Evolutionary conservation across 2,888 invertebrate species (phyloP).

Genomic region (Phortica okadai): DNA sequence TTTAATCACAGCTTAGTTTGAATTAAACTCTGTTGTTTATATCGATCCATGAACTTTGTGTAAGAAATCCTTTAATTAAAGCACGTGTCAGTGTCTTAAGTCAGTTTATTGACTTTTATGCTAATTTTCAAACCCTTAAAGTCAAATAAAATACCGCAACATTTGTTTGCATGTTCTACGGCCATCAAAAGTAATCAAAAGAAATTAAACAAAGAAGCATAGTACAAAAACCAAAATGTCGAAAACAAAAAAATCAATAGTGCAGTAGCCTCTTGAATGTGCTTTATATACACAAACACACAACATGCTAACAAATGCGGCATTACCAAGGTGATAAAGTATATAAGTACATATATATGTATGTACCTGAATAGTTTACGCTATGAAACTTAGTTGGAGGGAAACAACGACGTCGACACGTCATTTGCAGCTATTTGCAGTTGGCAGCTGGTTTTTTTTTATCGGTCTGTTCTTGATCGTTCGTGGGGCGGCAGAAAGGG

Average conservation of each 20-base stretch:
- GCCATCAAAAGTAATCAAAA: slow-evolving; percentile 38
- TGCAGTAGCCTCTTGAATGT: slow-evolving; percentile 57
- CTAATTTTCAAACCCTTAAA: slow-evolving; percentile 8
- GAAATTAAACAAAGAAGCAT: slow-evolving; percentile 16
- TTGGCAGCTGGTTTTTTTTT: no score
- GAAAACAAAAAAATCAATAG: slow-evolving; percentile 57
- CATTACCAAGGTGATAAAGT: slow-evolving; percentile 64
- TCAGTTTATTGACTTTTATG: slow-evolving; percentile 25
- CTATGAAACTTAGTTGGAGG: background rate
- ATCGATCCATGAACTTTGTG: background rate
- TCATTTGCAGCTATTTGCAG: background rate
- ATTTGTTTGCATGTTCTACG: slow-evolving; percentile 51
- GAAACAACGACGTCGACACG: background rate
- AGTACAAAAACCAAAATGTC: slow-evolving; percentile 18
- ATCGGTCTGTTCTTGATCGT: background rate
- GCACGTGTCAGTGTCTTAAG: background rate
- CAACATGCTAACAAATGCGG: slow-evolving; percentile 42
- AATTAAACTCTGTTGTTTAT: no score
- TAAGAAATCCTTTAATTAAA: background rate
- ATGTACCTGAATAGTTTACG: background rate
- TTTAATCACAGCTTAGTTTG: no score
- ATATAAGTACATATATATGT: slow-evolving; percentile 33
- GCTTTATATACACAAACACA: slow-evolving; percentile 36
- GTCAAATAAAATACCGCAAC: slow-evolving; percentile 16
- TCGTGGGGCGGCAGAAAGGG: background rate